These are phyloP conservation scores for Discoglossus pictus DNA, from an alignment of 2,797 vertebrate genomes.

Conservation along the genomic window DNA sequence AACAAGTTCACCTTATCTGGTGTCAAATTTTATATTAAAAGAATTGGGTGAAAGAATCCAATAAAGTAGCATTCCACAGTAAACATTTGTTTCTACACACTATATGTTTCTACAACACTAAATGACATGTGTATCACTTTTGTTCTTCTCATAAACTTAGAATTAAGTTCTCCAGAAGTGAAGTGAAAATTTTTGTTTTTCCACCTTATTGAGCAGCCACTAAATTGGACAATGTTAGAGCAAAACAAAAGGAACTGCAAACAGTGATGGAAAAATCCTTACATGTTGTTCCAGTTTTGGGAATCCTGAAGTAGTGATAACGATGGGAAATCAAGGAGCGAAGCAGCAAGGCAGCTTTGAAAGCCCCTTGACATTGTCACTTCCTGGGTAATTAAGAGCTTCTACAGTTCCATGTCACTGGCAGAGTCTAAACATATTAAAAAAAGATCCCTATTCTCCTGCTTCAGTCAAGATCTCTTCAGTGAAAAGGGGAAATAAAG, in stretches of 20 bases:
- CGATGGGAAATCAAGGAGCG: conserved; percentile 63
- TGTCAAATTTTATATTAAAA: too few species aligned
- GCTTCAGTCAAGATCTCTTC: conserved; percentile 60
- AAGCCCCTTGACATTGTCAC: conserved; percentile 76
- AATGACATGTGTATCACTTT: background rate
- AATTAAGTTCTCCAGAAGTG: too few species aligned
- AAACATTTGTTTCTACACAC: too few species aligned
- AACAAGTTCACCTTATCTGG: too few species aligned
- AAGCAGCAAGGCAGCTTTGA: conserved; percentile 59
- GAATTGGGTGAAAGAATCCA: too few species aligned
- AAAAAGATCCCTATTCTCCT: conserved; percentile 61
- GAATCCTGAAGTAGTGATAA: conserved; percentile 63
- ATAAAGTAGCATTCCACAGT: too few species aligned
- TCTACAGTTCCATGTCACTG: conserved; percentile 61
- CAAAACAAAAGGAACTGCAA: conserved; percentile 52
- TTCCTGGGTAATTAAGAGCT: conserved; percentile 84
- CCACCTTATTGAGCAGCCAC: background rate
- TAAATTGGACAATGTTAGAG: too few species aligned
- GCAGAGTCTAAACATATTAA: conserved; percentile 55
- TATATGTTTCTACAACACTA: too few species aligned
- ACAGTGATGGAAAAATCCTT: conserved; percentile 49
- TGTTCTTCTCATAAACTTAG: background rate
- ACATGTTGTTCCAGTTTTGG: conserved; percentile 40
- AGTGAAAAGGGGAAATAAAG: conserved; percentile 67
- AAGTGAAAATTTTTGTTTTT: too few species aligned